These are phyloP conservation scores for Callithrix jacchus DNA, from an alignment of 2,113 vertebrate species.

Conservation along the genomic window DNA sequence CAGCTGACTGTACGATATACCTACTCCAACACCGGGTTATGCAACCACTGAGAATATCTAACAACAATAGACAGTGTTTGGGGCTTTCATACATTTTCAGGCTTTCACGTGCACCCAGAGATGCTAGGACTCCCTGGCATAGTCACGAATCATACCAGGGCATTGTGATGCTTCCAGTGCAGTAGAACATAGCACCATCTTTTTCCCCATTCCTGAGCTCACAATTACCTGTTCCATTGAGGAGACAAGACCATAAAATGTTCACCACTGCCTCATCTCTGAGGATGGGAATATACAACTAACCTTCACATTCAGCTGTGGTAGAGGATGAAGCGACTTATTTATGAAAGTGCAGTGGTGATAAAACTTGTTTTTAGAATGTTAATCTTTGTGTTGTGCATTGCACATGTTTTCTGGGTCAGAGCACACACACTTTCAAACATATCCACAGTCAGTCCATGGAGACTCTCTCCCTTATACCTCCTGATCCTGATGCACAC, in stretches of 20 bases:
- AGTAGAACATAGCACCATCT: neutral
- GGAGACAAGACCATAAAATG: too few relatives aligned
- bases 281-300: neutral
- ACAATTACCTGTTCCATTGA: too few relatives aligned
- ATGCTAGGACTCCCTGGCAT: neutral
- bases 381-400: neutral
- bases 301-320: neutral
- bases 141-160: neutral
- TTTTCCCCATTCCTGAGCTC: too few relatives aligned
- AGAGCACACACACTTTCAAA: neutral
- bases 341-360: neutral
- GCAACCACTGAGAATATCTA: neutral
- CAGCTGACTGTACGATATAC: neutral
- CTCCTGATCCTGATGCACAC: neutral
- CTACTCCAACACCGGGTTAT: neutral
- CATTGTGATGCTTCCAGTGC: neutral
- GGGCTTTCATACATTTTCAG: neutral
- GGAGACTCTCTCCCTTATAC: neutral
- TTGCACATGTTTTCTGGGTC: neutral
- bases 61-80: neutral
- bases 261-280: neutral
- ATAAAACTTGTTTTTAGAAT: neutral
- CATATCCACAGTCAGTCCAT: too few relatives aligned
- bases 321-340: neutral
- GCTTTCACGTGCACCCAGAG: neutral